Evolutionary conservation across 2,797 vertebrate species (phyloP).

Genomic region (Bufotes viridis): DNA sequence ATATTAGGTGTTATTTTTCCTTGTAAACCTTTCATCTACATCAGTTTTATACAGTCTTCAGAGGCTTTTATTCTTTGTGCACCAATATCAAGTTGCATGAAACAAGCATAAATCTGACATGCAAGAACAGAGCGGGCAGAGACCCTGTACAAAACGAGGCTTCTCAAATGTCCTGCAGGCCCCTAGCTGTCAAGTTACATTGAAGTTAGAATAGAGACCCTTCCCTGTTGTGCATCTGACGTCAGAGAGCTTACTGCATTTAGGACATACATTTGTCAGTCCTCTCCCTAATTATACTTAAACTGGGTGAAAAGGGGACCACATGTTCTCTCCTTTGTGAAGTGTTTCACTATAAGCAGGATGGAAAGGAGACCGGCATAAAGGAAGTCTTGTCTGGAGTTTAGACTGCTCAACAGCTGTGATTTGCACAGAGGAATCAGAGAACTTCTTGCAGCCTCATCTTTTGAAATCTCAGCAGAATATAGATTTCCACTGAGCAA

Average conservation of each 20-base stretch:
- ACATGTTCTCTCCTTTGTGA: conserved; percentile 24
- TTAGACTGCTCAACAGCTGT: conserved; percentile 49
- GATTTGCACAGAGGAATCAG: conserved; percentile 52
- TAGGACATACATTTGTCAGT: conserved; percentile 75
- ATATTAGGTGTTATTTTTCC: conserved; percentile 23
- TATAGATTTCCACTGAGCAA: conserved; percentile 66
- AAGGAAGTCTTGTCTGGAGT: conserved; percentile 6
- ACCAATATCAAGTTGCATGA: conserved; percentile 69
- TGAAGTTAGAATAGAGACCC: conserved; percentile 67
- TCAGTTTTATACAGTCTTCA: conserved; percentile 59
- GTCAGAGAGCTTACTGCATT: conserved; percentile 75
- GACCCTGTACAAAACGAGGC: conserved; percentile 68
- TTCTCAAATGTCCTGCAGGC: conserved; percentile 77
- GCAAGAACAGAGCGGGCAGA: conserved; percentile 68
- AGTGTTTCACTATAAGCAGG: background rate
- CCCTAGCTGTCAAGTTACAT: conserved; percentile 73
- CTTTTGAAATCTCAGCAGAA: conserved; percentile 63
- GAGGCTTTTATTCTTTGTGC: conserved; percentile 65
- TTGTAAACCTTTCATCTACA: conserved; percentile 35
- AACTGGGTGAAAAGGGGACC: conserved; percentile 37
- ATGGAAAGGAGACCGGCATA: conserved; percentile 24
- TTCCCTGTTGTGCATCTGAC: conserved; percentile 73
- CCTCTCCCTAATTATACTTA: conserved; percentile 67
- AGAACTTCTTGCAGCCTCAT: conserved; percentile 50
- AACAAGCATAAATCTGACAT: conserved; percentile 74